Evolutionary conservation across 2,113 vertebrate genomes (phyloP).

Genomic region (Tragelaphus strepsiceros): DNA sequence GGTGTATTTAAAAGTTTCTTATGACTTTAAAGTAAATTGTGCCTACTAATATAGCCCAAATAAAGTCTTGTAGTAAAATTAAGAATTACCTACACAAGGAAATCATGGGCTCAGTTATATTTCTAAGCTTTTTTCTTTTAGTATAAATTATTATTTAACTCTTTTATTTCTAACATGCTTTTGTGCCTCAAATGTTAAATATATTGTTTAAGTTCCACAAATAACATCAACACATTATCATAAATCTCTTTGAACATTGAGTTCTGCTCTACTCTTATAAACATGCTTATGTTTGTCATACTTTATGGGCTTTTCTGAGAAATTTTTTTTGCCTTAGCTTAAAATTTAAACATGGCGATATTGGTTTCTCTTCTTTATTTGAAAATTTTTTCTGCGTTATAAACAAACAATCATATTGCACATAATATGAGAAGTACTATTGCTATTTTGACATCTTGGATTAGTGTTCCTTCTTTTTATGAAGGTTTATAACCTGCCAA

Average conservation of each 20-base stretch:
- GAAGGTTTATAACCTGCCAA: slow-evolving; percentile 86
- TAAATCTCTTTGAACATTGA: background rate
- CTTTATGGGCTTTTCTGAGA: background rate
- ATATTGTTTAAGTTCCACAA: background rate
- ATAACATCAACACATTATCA: background rate
- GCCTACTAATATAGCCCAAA: background rate
- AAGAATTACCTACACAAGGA: background rate
- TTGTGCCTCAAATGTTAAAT: background rate
- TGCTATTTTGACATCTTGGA: slow-evolving; percentile 85
- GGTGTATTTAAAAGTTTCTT: background rate
- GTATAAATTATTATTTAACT: background rate
- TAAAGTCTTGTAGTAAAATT: background rate
- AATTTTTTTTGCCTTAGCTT: background rate
- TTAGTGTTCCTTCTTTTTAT: slow-evolving; percentile 84
- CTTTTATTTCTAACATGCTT: background rate
- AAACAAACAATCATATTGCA: slow-evolving; percentile 80
- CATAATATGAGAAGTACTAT: slow-evolving; percentile 78
- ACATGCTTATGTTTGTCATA: background rate
- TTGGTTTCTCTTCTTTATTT: slow-evolving; percentile 35
- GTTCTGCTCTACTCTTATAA: background rate
- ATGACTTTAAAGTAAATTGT: background rate
- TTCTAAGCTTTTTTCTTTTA: background rate
- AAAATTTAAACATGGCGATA: slow-evolving; percentile 16
- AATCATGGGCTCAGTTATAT: background rate
- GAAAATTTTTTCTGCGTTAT: slow-evolving; percentile 67